Percentiles rank a stretch among this genome's conserved stretches.
phyloP scores from a whole-genome alignment of 2,888 invertebrate genomes.

The Magallana nippona region DNA sequence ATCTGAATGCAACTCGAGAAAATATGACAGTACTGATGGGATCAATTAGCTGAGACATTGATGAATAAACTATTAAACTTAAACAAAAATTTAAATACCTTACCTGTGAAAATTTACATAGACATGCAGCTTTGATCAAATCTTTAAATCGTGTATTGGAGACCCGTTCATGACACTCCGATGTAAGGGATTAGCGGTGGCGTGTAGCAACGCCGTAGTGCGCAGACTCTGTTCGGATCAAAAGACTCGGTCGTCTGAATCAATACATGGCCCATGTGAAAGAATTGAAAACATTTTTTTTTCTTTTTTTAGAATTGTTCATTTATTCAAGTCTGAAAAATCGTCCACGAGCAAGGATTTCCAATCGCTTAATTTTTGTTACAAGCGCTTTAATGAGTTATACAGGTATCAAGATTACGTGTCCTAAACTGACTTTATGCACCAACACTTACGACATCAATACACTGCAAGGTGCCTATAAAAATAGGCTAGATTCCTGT shows the following conservation, averaged over 20 bases:
- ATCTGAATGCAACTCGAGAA: background rate
- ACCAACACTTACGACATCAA: too few species aligned
- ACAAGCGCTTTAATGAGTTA: too few species aligned
- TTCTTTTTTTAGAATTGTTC: background rate
- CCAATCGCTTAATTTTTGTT: too few species aligned
- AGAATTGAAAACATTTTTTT: background rate
- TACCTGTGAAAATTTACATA: background rate
- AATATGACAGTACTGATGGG: background rate
- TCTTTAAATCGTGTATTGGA: slow-evolving; percentile 17
- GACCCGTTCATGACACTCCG: slow-evolving; percentile 6
- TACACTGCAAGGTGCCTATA: too few species aligned
- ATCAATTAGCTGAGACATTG: background rate
- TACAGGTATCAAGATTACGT: too few species aligned
- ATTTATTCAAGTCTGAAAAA: too few species aligned
- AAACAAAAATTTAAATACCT: slow-evolving; percentile 9
- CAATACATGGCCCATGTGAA: background rate
- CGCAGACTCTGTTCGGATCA: slow-evolving; percentile 24
- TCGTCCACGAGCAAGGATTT: too few species aligned
- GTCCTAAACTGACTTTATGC: too few species aligned
- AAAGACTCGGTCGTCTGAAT: slow-evolving; percentile 2
- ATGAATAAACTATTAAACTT: background rate
- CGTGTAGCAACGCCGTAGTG: slow-evolving; percentile 41
- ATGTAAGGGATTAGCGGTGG: slow-evolving; percentile 18
- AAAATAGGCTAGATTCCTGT: too few species aligned
- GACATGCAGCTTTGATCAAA: background rate